phyloP scores from a whole-genome alignment of 2,888 invertebrate species.

The Aspidapion aeneum region DNA sequence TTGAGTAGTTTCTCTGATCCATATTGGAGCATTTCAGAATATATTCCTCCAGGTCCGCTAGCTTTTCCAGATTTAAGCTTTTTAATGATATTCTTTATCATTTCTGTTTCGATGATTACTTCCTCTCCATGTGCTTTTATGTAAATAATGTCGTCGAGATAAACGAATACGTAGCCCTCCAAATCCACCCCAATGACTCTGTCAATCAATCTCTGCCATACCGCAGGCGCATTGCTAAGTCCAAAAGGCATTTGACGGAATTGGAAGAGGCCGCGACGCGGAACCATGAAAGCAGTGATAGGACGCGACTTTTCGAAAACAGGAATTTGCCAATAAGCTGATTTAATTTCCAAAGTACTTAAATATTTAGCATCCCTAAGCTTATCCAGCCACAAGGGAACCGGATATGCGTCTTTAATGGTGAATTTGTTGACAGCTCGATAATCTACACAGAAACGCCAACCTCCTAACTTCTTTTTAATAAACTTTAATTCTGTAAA shows the following conservation, averaged over 20 bases:
- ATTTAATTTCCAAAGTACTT: conserved; percentile 21
- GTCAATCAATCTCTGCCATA: too few relatives aligned
- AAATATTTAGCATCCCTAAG: conserved; percentile 17
- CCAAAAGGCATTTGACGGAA: conserved; percentile 33
- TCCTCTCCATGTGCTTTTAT: too few relatives aligned
- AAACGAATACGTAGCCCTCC: too few relatives aligned
- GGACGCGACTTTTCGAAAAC: conserved; percentile 20
- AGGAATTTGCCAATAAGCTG: conserved; percentile 19
- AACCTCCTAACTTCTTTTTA: conserved; percentile 33
- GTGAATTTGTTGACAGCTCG: conserved; percentile 28
- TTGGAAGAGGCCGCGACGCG: conserved; percentile 29
- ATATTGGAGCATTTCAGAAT: too few relatives aligned
- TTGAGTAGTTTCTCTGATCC: too few relatives aligned
- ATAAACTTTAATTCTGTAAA: conserved; percentile 29
- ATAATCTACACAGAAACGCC: conserved; percentile 32
- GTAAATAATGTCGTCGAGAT: too few relatives aligned
- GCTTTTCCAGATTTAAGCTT: too few relatives aligned
- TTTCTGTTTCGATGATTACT: too few relatives aligned
- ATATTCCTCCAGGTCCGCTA: too few relatives aligned
- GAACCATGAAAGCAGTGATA: conserved; percentile 34
- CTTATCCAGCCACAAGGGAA: conserved; percentile 16
- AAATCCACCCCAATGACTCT: too few relatives aligned
- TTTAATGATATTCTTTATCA: too few relatives aligned
- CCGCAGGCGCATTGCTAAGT: too few relatives aligned
- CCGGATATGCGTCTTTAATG: conserved; percentile 14